A percentile compares a stretch with the other conserved stretches of the same genome.
Conservation (phyloP, 2,888 invertebrate species). For the Phrixothrix hirtus region DNA sequence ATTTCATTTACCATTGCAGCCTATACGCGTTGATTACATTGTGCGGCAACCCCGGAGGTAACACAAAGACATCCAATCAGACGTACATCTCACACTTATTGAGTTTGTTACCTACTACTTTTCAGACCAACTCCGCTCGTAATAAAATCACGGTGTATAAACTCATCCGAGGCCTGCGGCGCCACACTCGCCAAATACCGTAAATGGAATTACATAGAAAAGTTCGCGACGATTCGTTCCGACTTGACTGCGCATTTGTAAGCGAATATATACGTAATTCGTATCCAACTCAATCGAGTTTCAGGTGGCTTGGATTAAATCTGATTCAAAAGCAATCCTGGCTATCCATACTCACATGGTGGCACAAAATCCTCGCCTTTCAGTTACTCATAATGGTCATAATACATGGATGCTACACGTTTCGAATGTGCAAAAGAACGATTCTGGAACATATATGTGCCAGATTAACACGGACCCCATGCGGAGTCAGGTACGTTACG, state of each 20-base stretch:
- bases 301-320: conserved; percentile 92
- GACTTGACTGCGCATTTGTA: conserved; percentile 39
- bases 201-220: conserved; percentile 48
- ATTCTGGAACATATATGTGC: conserved; percentile 93
- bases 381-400: conserved; percentile 90
- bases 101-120: conserved; percentile 54
- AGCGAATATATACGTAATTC: conserved; percentile 39
- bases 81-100: conserved; percentile 56
- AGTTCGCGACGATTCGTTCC: conserved; percentile 29
- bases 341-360: conserved; percentile 90
- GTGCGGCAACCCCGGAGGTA: conserved; percentile 52
- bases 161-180: conserved; percentile 42
- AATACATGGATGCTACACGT: conserved; percentile 93
- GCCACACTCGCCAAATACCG: conserved; percentile 43
- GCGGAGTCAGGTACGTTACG: conserved; percentile 75
- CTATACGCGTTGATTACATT: conserved; percentile 56
- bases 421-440: conserved; percentile 86
- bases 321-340: conserved; percentile 85
- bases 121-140: conserved; percentile 48
- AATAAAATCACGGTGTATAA: conserved; percentile 53
- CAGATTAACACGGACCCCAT: conserved; percentile 92
- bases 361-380: conserved; percentile 81
- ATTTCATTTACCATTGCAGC: conserved; percentile 42
- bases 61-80: conserved; percentile 58
- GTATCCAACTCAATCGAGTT: conserved; percentile 40